Evolutionary conservation across 2,797 vertebrate species (phyloP).

Genomic region (Cuniculus paca): DNA sequence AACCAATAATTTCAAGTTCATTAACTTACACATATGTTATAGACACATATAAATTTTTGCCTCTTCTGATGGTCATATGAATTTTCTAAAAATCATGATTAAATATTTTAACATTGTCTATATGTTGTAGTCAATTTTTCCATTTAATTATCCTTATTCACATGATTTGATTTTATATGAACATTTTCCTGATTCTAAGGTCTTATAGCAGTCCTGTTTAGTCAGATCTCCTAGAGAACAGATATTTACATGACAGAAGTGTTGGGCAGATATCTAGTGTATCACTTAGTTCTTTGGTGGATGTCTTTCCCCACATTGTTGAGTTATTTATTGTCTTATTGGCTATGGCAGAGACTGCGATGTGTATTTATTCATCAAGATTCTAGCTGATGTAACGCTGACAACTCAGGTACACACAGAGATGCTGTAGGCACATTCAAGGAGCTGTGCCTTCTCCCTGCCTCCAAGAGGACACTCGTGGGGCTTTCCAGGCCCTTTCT

Average conservation of each 20-base stretch:
- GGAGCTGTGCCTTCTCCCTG: neutral
- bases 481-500: neutral
- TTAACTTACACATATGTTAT: neutral
- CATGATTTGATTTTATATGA: neutral
- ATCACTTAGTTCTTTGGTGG: neutral
- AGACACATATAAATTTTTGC: neutral
- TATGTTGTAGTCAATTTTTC: neutral
- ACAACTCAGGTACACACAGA: neutral
- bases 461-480: neutral
- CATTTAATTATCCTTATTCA: neutral
- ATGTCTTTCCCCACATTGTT: neutral
- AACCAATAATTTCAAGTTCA: neutral
- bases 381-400: neutral
- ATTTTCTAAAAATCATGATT: neutral
- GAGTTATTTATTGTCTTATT: neutral
- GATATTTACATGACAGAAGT: neutral
- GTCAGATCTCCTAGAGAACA: neutral
- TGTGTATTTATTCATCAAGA: neutral
- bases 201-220: neutral
- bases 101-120: neutral
- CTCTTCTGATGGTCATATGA: neutral
- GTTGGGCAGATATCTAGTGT: neutral
- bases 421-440: neutral
- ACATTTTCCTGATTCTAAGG: neutral
- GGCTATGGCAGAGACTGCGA: neutral